A percentile compares a stretch with the other conserved stretches of the same genome.
Conservation (phyloP, 1,140 invertebrate species). For the Zaprionus vittiger region DNA sequence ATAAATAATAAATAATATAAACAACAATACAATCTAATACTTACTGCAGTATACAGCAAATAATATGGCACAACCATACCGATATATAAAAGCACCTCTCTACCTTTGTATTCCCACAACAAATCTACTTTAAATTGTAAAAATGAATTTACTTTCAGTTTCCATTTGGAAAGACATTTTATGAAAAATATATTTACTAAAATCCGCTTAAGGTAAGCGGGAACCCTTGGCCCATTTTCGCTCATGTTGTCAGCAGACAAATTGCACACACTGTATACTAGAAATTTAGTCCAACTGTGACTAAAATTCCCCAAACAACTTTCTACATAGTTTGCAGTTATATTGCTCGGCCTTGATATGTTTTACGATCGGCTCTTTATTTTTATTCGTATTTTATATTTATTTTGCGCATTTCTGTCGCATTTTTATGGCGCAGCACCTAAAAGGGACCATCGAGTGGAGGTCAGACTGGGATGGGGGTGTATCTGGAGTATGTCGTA, state of each 20-base stretch:
- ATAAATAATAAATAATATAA: too few relatives aligned
- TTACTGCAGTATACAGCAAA: too few relatives aligned
- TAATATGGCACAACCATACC: too few relatives aligned
- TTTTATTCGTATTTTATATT: conserved; percentile 44
- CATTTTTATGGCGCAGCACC: conserved; percentile 65
- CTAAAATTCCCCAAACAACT: conserved; percentile 32
- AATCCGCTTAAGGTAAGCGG: not conserved
- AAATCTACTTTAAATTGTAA: too few relatives aligned
- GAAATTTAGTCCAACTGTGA: conserved; percentile 21
- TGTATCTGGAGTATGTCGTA: conserved; percentile 44
- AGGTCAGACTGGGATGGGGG: not conserved
- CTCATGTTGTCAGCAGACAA: not conserved
- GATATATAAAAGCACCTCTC: too few relatives aligned
- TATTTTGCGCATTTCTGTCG: conserved; percentile 51
- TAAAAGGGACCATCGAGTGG: not conserved
- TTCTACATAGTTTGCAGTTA: conserved; percentile 23
- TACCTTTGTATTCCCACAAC: too few relatives aligned
- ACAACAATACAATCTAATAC: too few relatives aligned
- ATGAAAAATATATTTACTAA: too few relatives aligned
- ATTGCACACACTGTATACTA: conserved; percentile 12
- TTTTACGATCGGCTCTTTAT: conserved; percentile 33
- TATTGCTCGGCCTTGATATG: conserved; percentile 21
- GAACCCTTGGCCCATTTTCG: not conserved
- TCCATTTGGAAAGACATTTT: too few relatives aligned
- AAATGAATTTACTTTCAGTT: too few relatives aligned